Evolutionary conservation across 2,113 vertebrate species (phyloP).

Genomic region (Podilymbus podiceps): DNA sequence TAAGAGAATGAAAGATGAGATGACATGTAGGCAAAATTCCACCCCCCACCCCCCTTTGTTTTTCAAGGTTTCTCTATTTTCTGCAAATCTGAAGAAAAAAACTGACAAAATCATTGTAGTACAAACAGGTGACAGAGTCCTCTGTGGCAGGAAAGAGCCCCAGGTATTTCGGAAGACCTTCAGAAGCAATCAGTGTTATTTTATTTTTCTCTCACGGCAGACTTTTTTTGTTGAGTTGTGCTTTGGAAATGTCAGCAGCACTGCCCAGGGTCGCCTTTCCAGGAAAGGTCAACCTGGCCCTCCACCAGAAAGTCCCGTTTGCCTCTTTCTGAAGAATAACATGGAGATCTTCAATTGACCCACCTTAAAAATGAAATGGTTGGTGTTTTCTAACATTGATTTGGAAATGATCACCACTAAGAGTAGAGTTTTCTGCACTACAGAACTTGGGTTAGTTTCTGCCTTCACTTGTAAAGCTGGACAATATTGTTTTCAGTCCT

Average conservation of each 20-base stretch:
- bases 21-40: background rate
- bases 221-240: background rate
- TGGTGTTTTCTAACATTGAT: background rate
- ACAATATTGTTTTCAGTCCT: background rate
- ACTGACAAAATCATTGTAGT: background rate
- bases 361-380: background rate
- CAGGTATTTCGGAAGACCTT: background rate
- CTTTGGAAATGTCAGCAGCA: slow-evolving; percentile 24
- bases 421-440: background rate
- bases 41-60: background rate
- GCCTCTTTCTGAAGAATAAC: background rate
- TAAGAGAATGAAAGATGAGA: background rate
- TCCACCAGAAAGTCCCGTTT: background rate
- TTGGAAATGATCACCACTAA: background rate
- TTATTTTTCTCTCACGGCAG: background rate
- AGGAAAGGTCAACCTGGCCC: background rate
- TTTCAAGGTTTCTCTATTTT: background rate
- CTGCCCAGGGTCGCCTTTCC: background rate
- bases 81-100: background rate
- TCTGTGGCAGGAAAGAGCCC: background rate
- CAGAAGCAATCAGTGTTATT: background rate
- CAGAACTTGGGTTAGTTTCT: background rate
- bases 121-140: background rate
- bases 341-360: background rate
- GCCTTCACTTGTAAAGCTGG: background rate